Conservation (phyloP, 2,113 vertebrate species). For the Corapipo altera region DNA sequence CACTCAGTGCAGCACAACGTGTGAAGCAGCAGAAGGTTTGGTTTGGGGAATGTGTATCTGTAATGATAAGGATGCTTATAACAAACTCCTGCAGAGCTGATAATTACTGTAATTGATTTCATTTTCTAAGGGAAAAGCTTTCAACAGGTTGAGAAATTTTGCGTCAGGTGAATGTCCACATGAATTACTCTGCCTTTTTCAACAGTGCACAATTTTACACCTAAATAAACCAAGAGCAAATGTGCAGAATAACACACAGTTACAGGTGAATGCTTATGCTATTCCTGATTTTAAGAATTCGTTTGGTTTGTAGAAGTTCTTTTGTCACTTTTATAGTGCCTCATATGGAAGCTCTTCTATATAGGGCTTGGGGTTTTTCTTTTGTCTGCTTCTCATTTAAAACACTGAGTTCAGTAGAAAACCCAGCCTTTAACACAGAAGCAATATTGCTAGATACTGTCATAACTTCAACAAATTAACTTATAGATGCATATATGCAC, state of each 20-base stretch:
- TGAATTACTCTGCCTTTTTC: background rate
- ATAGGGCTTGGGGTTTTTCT: background rate
- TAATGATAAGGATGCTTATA: background rate
- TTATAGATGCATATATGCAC: background rate
- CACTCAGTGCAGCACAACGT: background rate
- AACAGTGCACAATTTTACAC: background rate
- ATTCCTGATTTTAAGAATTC: background rate
- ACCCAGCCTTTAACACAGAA: background rate
- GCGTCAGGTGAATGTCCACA: fast-evolving
- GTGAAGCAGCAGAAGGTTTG: background rate
- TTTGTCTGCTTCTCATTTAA: background rate
- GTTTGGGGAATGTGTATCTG: background rate
- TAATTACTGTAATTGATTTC: background rate
- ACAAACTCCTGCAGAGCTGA: background rate
- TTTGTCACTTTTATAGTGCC: background rate
- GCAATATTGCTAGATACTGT: background rate
- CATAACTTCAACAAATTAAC: background rate
- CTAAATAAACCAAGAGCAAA: background rate
- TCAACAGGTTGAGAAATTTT: background rate
- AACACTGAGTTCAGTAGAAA: background rate
- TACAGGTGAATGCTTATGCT: background rate
- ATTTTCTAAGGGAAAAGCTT: background rate
- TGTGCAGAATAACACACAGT: background rate
- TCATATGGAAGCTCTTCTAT: background rate
- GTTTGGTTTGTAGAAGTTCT: background rate